These are phyloP conservation scores for Diorhabda carinulata DNA, from an alignment of 1,140 invertebrate species.

Conservation along the genomic window DNA sequence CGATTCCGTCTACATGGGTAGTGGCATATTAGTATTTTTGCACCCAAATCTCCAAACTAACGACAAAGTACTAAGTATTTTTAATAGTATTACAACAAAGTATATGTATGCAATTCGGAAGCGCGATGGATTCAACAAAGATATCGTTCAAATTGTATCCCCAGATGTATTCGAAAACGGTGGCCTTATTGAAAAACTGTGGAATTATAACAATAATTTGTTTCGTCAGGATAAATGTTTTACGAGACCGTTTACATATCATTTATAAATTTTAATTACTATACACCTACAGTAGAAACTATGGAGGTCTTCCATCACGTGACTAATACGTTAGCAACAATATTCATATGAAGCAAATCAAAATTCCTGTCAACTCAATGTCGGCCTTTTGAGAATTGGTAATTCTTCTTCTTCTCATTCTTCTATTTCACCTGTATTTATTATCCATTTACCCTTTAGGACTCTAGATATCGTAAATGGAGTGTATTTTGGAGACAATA, in stretches of 20 bases:
- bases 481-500: too few species aligned
- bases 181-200: conserved; percentile 4
- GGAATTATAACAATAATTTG: conserved; percentile 15
- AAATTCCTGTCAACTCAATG: too few species aligned
- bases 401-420: too few species aligned
- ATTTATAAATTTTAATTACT: conserved; percentile 4
- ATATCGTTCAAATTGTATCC: conserved; percentile 16
- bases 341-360: too few species aligned
- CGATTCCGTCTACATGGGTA: conserved; percentile 26
- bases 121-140: background rate
- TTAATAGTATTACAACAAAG: background rate
- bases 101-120: background rate
- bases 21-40: conserved; percentile 28
- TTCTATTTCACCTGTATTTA: too few species aligned
- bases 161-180: background rate
- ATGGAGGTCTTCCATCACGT: too few species aligned
- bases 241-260: conserved; percentile 23
- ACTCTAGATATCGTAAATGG: too few species aligned
- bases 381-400: too few species aligned
- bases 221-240: conserved; percentile 23
- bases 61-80: conserved; percentile 16
- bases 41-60: conserved; percentile 6
- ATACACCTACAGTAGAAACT: too few species aligned
- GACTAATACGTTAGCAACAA: too few species aligned
- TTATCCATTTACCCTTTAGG: too few species aligned